A percentile compares a stretch with the other conserved stretches of the same genome.
Conservation (phyloP, 2,888 invertebrate genomes). For the Agrotis puta region DNA sequence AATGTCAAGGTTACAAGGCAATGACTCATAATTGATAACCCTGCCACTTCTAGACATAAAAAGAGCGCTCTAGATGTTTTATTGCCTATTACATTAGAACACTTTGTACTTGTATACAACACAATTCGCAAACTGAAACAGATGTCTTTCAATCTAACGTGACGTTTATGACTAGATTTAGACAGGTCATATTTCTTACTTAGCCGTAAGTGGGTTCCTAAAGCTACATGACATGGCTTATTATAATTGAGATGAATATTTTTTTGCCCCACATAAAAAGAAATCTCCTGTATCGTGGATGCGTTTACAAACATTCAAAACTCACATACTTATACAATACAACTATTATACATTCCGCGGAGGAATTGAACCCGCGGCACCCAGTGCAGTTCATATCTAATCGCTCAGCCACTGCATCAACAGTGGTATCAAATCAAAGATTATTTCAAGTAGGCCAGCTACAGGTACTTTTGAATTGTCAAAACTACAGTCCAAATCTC, state of each 20-base stretch:
- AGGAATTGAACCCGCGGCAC: no score
- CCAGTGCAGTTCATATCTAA: no score
- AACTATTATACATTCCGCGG: no score
- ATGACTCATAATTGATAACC: constrained; percentile 1
- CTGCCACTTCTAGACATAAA: constrained; percentile 15
- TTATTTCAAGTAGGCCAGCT: no score
- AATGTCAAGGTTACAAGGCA: not conserved
- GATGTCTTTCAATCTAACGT: constrained; percentile 31
- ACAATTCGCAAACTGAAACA: constrained; percentile 37
- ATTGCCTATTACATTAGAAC: constrained; percentile 12
- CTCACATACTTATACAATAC: no score
- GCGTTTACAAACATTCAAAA: no score
- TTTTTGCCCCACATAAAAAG: no score
- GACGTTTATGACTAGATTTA: constrained; percentile 25
- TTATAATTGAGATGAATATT: not conserved
- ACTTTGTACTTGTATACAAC: not conserved
- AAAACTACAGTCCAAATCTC: no score
- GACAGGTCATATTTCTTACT: constrained; percentile 40
- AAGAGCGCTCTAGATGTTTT: constrained; percentile 15
- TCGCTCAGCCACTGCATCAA: no score
- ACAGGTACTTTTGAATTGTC: no score
- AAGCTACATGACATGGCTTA: constrained; percentile 7
- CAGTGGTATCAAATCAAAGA: no score
- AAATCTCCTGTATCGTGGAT: no score
- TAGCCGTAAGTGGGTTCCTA: constrained; percentile 15